Percentiles rank a stretch among this genome's conserved stretches.
These are phyloP conservation scores for Nasonovia ribisnigri DNA, from an alignment of 2,888 invertebrate species.

Conservation along the genomic window DNA sequence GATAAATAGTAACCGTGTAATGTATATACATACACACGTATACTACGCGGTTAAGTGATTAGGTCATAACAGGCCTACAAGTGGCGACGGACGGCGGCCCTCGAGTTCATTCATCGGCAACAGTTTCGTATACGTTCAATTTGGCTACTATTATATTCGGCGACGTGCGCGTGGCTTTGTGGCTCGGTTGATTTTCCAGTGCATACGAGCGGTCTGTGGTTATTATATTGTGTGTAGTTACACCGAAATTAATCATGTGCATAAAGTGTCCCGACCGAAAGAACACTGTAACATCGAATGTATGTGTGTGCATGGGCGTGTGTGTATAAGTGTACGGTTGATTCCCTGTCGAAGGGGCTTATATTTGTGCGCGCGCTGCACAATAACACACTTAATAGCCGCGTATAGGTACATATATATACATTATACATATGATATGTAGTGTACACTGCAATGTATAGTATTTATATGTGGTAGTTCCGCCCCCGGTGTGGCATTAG, in stretches of 20 bases:
- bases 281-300: not conserved
- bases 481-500: not conserved
- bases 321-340: not conserved
- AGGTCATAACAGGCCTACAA: slow-evolving; percentile 4
- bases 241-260: slow-evolving; percentile 55
- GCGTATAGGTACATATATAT: not conserved
- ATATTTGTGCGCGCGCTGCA: slow-evolving; percentile 29
- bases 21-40: not conserved
- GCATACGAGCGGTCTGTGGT: not conserved
- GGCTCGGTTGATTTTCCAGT: not conserved
- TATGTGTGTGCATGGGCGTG: not conserved
- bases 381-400: slow-evolving; percentile 62
- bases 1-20: not conserved
- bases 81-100: not conserved
- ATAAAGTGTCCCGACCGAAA: slow-evolving; percentile 54
- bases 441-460: not conserved
- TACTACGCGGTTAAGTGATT: not conserved
- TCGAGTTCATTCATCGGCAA: slow-evolving; percentile 46
- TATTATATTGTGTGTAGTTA: slow-evolving; percentile 8
- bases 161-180: slow-evolving; percentile 42
- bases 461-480: not conserved
- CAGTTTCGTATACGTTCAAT: slow-evolving; percentile 36
- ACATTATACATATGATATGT: not conserved
- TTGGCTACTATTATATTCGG: slow-evolving; percentile 54
- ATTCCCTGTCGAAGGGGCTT: slow-evolving; percentile 43